These are phyloP conservation scores for Delphinapterus leucas DNA, from an alignment of 2,113 vertebrate species.

Conservation along the genomic window DNA sequence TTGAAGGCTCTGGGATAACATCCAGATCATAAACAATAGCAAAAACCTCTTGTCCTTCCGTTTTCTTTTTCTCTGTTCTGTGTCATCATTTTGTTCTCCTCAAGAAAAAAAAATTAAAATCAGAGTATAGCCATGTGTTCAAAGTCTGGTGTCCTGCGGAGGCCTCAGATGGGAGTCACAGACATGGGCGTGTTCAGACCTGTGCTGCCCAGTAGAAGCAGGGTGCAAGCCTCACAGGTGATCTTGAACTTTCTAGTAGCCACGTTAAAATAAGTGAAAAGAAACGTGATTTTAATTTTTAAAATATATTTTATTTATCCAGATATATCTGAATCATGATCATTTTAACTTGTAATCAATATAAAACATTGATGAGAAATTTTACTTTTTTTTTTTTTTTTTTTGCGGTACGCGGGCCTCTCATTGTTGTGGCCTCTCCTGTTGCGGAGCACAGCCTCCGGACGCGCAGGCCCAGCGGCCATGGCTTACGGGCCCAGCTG, in stretches of 20 bases:
- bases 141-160: background rate
- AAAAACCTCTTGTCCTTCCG: background rate
- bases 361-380: background rate
- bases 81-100: background rate
- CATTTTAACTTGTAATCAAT: background rate
- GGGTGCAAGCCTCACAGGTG: accelerated
- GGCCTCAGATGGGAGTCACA: background rate
- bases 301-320: background rate
- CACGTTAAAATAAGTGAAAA: background rate
- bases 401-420: too few species aligned
- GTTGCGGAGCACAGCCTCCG: too few species aligned
- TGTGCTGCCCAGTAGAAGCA: background rate
- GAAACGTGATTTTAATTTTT: background rate
- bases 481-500: accelerated
- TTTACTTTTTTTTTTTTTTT: background rate
- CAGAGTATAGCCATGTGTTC: background rate
- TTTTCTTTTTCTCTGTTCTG: background rate
- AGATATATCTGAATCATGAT: background rate
- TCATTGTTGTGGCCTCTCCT: too few species aligned
- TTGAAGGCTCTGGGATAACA: background rate
- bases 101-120: background rate
- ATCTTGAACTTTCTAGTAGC: background rate
- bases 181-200: background rate
- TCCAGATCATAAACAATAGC: background rate
- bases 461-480: too few species aligned